Conservation (phyloP, 2,888 invertebrate species). For the Beris morrisii region DNA sequence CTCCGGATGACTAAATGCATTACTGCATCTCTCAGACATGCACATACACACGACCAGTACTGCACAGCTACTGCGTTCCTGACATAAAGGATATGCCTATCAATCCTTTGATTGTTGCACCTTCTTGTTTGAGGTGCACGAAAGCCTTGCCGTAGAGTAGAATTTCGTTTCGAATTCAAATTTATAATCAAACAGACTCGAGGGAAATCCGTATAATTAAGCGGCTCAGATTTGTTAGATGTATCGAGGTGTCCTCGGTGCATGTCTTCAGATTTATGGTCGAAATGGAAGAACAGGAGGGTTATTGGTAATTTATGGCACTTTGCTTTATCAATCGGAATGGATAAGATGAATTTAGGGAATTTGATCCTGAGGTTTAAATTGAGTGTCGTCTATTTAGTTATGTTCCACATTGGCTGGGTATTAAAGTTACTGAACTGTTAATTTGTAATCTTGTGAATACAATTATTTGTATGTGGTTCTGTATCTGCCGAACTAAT, state of each 20-base stretch:
- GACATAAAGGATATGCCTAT: conserved; percentile 27
- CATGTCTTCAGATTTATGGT: conserved; percentile 17
- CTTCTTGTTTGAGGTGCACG: neutral
- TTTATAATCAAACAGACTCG: conserved; percentile 24
- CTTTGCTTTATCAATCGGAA: conserved; percentile 3
- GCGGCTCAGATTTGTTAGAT: conserved; percentile 26
- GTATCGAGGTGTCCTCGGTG: neutral
- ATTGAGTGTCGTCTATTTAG: too few species aligned
- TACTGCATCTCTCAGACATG: neutral
- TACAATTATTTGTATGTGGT: too few species aligned
- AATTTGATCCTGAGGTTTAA: too few species aligned
- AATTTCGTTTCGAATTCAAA: conserved; percentile 24
- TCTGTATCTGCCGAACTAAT: too few species aligned
- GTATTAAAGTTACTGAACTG: too few species aligned
- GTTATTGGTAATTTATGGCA: conserved; percentile 2
- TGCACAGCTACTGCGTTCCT: conserved; percentile 10
- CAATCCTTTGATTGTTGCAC: conserved; percentile 20
- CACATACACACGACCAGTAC: neutral
- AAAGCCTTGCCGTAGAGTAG: neutral
- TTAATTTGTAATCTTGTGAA: too few species aligned
- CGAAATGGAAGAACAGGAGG: neutral
- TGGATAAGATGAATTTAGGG: neutral
- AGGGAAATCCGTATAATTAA: conserved; percentile 29
- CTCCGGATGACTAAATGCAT: conserved; percentile 23
- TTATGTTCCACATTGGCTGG: too few species aligned